Evolutionary conservation across 2,888 invertebrate genomes (phyloP), one percentile per base, ranked within the genome.

Genomic region (Eupithecia abbreviata): DNA sequence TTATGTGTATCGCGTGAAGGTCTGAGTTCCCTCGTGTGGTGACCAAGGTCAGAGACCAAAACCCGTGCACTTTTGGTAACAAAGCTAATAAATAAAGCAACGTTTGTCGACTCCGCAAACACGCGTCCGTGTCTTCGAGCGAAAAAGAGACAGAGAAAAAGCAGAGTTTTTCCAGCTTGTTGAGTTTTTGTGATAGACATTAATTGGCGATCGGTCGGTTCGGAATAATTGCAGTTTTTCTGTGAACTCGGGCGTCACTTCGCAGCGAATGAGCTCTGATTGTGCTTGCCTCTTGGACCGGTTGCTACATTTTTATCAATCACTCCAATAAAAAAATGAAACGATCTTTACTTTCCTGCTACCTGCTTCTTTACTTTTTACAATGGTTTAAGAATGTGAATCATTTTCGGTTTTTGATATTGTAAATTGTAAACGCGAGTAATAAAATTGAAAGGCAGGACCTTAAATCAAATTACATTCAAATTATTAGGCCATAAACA

Each of bases 181-280:
- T 72, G 68, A 75, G 75, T 79, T 75, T 79, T 79, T 77, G 74
- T 76, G 78, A 81, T 76, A 47, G 79, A 79, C 81, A 76, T 78
- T 80, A 82, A 81, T 82, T 82, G 82, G 80, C 76, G 77, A 77
- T 79, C 76, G 74, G 13, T 74, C 66, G 74, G 65, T 51, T 65
- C 47, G 58, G 66, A 70, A 80, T 80, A 78, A 80, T 78, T 76
- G 78, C 69, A 76, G 72, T 77, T 77, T 76, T 76, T 76, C 74
- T 65, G 77, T 9, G 13, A 66, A 42, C 12, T 41, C 41, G 42
- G 4, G 71, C 58, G 71, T 43, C 55, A 30, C 69, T 49, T 68
- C 68, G 42, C 45, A 68, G 47, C 69, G n/a, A 69, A 47, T 49
- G 30, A 69, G 47, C 6, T 69, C 18, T 13, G 47, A 47, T 68